phyloP scores from a whole-genome alignment of 23 tunicate species.

The Styela plicata region DNA sequence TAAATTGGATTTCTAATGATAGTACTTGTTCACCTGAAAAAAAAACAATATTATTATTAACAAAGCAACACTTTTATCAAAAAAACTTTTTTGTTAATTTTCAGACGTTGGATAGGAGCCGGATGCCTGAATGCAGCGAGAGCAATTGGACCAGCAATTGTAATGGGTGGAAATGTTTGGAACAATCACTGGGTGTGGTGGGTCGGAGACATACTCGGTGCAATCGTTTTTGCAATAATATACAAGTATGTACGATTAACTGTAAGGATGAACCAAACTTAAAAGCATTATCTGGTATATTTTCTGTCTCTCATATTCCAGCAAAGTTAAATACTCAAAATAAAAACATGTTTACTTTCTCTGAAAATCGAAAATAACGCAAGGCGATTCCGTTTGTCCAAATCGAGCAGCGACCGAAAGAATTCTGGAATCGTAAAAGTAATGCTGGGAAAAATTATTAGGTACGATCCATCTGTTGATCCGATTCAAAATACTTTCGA shows the following conservation, averaged over 20 bases:
- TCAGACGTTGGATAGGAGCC: slow-evolving; percentile 87
- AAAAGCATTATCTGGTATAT: too few species aligned
- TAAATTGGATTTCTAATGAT: not conserved
- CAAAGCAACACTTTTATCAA: not conserved
- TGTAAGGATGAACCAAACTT: too few species aligned
- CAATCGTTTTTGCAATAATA: slow-evolving; percentile 57
- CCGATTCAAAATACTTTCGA: too few species aligned
- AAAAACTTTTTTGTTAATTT: not conserved
- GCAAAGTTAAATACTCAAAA: too few species aligned
- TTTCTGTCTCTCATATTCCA: too few species aligned
- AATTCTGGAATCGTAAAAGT: too few species aligned
- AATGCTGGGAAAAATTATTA: too few species aligned
- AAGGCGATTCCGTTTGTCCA: too few species aligned
- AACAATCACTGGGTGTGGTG: slow-evolving; percentile 93
- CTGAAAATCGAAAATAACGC: too few species aligned
- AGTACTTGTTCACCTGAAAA: not conserved
- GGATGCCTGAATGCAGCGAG: slow-evolving; percentile 80
- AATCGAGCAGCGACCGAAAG: too few species aligned
- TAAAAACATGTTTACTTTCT: too few species aligned
- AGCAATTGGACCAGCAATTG: slow-evolving; percentile 93
- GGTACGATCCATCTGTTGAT: too few species aligned
- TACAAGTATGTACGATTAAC: slow-evolving; percentile 90
- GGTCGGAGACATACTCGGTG: slow-evolving; percentile 83
- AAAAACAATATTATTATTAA: not conserved
- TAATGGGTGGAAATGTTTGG: slow-evolving; percentile 73